Conservation (phyloP, 2,113 vertebrate species). For the Chaetodon auriga region DNA sequence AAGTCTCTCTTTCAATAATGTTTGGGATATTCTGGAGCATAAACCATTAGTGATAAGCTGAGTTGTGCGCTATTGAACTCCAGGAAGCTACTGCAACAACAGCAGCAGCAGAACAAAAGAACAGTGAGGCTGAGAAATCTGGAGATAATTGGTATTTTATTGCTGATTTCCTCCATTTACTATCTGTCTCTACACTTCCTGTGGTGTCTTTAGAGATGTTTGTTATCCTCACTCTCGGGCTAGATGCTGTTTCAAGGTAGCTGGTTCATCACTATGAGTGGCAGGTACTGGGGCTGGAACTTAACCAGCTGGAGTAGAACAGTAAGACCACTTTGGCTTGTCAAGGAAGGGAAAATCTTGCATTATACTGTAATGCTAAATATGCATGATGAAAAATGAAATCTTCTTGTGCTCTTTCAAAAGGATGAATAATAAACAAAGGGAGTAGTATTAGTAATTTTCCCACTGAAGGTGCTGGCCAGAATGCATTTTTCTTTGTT, state of each 20-base stretch:
- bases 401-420: conserved; percentile 25
- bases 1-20: conserved; percentile 13
- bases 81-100: conserved; percentile 23
- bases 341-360: neutral
- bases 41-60: conserved; percentile 27
- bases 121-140: conserved; percentile 48
- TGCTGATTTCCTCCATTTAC: conserved; percentile 50
- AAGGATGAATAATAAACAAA: conserved; percentile 40
- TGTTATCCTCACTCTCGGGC: conserved; percentile 16
- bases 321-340: neutral
- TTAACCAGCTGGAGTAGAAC: conserved; percentile 1
- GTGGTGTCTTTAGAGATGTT: conserved; percentile 12
- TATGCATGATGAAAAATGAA: neutral
- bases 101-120: conserved; percentile 34
- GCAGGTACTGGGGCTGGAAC: conserved; percentile 34
- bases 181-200: conserved; percentile 29
- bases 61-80: conserved; percentile 29
- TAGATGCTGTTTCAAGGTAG: conserved; percentile 44
- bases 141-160: conserved; percentile 60
- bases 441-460: conserved; percentile 27
- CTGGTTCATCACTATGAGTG: conserved; percentile 54
- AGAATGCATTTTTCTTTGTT: conserved; percentile 67
- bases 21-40: conserved; percentile 11
- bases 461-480: conserved; percentile 61
- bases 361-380: neutral